Conservation (phyloP, 2,888 invertebrate species). For the Tridacna crocea region DNA sequence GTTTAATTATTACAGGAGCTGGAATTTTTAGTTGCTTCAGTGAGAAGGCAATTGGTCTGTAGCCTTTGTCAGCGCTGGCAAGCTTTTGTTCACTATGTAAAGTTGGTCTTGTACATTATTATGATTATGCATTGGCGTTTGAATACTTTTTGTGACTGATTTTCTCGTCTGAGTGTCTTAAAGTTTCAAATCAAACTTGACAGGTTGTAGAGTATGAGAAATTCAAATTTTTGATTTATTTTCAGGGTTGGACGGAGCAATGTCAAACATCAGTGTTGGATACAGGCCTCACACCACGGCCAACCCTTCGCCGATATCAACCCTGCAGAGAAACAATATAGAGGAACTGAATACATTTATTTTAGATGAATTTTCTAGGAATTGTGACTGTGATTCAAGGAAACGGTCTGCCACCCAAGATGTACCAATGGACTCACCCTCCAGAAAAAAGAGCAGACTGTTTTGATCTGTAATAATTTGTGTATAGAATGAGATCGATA, state of each 20-base stretch:
- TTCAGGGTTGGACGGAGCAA: conserved; percentile 83
- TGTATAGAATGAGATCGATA: neutral
- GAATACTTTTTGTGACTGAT: too few relatives aligned
- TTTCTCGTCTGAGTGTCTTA: too few relatives aligned
- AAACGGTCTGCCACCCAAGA: conserved; percentile 85
- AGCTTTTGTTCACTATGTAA: too few relatives aligned
- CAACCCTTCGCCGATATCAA: conserved; percentile 55
- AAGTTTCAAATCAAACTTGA: too few relatives aligned
- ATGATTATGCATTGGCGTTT: too few relatives aligned
- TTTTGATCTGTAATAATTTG: conserved; percentile 35
- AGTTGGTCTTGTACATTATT: too few relatives aligned
- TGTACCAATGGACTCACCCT: conserved; percentile 91
- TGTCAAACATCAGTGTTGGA: conserved; percentile 83
- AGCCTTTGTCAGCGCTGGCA: too few relatives aligned
- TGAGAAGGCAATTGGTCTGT: too few relatives aligned
- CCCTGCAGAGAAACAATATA: conserved; percentile 71
- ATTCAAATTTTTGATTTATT: conserved; percentile 24
- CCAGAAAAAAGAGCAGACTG: conserved; percentile 89
- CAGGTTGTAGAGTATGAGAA: too few relatives aligned
- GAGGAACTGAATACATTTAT: conserved; percentile 89
- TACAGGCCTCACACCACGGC: conserved; percentile 75
- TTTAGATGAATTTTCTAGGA: conserved; percentile 89
- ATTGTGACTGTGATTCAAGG: conserved; percentile 86
- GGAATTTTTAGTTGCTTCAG: too few relatives aligned
- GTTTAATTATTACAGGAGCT: too few relatives aligned